Percentiles rank a stretch among this genome's conserved stretches.
phyloP scores from a whole-genome alignment of 2,888 invertebrate species.

The Therioaphis trifolii region DNA sequence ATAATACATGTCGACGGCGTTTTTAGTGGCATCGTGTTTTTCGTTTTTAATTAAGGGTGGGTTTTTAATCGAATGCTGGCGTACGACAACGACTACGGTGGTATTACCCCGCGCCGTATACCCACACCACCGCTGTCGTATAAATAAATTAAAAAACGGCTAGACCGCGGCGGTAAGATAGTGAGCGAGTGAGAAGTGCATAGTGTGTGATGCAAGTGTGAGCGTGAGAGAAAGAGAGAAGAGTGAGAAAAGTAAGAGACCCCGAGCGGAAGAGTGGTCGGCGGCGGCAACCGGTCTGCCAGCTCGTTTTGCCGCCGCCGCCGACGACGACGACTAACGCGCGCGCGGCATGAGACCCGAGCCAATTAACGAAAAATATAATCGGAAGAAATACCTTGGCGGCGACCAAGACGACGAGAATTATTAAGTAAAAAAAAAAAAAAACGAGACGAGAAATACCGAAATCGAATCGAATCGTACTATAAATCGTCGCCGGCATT shows the following conservation, averaged over 20 bases:
- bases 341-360: constrained; percentile 61
- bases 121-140: background rate
- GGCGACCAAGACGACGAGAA: constrained; percentile 54
- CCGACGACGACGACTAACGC: constrained; percentile 26
- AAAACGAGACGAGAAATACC: constrained; percentile 59
- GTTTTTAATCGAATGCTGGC: constrained; percentile 43
- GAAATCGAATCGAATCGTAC: constrained; percentile 59
- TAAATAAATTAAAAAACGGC: constrained; percentile 60
- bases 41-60: constrained; percentile 54
- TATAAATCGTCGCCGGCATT: constrained; percentile 53
- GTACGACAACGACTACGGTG: constrained; percentile 17
- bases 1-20: background rate
- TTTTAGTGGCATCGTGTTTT: constrained; percentile 40
- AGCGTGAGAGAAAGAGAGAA: constrained; percentile 59
- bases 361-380: constrained; percentile 63
- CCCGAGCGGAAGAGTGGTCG: constrained; percentile 63
- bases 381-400: constrained; percentile 56
- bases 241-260: constrained; percentile 52
- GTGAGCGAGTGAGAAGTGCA: too few relatives aligned
- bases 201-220: constrained; percentile 51
- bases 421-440: constrained; percentile 38
- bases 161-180: constrained; percentile 55
- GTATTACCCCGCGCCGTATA: constrained; percentile 30
- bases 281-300: constrained; percentile 61
- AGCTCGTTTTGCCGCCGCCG: constrained; percentile 40